Evolutionary conservation across 2,113 vertebrate genomes (phyloP), one percentile per base, ranked within the genome.

Genomic region (Lagopus muta): DNA sequence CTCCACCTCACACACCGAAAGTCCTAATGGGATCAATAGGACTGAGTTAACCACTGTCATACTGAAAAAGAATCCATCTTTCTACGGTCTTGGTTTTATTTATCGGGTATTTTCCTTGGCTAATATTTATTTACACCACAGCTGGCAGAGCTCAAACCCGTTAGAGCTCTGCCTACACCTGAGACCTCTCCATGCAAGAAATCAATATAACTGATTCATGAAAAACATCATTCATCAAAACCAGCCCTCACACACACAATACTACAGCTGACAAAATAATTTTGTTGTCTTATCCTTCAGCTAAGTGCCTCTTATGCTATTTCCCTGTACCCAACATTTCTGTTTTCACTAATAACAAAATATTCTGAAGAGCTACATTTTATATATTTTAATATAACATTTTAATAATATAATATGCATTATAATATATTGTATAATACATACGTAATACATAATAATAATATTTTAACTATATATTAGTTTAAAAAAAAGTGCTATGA

Each of bases 181-280:
- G 80, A 95, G 80, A 93, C 30, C 11, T 88, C 90, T 95, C 64
- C 57, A 40, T 27, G 11, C 13, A 80, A 89, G 66, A 89, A 96
- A 96, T 95, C 92, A 96, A 94, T 93, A 89, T 61, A 95, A 55
- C 18, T 91, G 73, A 96, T 93, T 94, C 71, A 94, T 81, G 81
- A 82, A 93, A 95, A 90, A 6, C 54, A 91, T 88, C 66, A 52
- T 74, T 93, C 69, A 84, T 90, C 81, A 92, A 82, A 82, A 7
- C 12, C 52, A 71, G 42, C 70, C 84, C 76, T 90, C 66, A n/a
- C 38, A 72, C 70, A 43, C 81, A 82, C 34, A 91, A 66, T 34
- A 38, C 50, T 52, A 42, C 40, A 69, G 61, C 58, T 92, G 86
- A 67, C 50, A 88, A 82, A 91, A 95, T 86, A 92, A 91, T 70